Evolutionary conservation across 2,888 invertebrate genomes (phyloP).

Genomic region (Athalia rosae): DNA sequence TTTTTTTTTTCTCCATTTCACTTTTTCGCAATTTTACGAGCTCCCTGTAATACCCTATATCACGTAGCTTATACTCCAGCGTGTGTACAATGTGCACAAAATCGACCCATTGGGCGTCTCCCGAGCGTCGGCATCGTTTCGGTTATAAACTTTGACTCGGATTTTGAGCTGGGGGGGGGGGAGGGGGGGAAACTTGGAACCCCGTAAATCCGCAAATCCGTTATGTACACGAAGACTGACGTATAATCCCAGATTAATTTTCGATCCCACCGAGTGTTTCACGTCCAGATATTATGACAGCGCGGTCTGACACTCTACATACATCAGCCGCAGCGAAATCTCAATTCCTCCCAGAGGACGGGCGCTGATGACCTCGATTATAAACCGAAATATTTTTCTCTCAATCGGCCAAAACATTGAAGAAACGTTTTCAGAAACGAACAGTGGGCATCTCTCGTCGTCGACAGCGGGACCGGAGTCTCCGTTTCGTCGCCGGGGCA

Average conservation of each 20-base stretch:
- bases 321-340: neutral
- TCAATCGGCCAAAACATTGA: neutral
- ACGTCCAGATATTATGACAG: neutral
- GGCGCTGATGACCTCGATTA: neutral
- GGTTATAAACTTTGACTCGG: neutral
- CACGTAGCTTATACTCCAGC: too few species aligned
- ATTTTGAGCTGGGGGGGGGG: neutral
- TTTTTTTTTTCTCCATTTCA: neutral
- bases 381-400: neutral
- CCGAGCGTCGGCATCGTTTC: too few species aligned
- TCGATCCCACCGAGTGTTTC: constrained; percentile 10
- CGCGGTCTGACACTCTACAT: too few species aligned
- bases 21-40: neutral
- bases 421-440: constrained; percentile 80
- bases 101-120: too few species aligned
- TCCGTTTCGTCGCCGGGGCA: constrained; percentile 90
- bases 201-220: constrained; percentile 17
- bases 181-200: neutral
- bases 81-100: too few species aligned
- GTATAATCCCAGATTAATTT: constrained; percentile 15
- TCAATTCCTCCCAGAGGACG: neutral
- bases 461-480: constrained; percentile 90
- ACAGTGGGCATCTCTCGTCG: constrained; percentile 89
- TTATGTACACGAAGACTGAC: constrained; percentile 37
- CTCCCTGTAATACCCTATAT: neutral